phyloP scores from a whole-genome alignment of 2,113 vertebrate genomes.

The Cyprinodon variegatus region DNA sequence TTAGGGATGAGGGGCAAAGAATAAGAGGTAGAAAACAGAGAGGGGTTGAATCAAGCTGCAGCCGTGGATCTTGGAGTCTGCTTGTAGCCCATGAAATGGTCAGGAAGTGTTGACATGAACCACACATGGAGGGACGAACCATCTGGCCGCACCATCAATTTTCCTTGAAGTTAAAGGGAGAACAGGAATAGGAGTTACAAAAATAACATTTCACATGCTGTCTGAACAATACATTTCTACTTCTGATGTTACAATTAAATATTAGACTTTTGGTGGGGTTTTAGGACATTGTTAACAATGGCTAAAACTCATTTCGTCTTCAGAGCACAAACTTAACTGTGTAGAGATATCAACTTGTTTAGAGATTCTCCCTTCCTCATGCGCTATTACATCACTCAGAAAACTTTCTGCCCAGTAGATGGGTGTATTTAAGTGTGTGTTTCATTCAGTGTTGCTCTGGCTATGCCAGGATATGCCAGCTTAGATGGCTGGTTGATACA shows the following conservation, averaged over 20 bases:
- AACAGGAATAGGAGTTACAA: slow-evolving; percentile 1
- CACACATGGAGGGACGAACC: slow-evolving; percentile 74
- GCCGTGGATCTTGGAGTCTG: slow-evolving; percentile 56
- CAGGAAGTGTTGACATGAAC: slow-evolving; percentile 69
- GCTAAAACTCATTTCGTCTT: slow-evolving; percentile 58
- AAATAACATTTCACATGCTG: slow-evolving; percentile 5
- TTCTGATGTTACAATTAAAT: slow-evolving; percentile 17
- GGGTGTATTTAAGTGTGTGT: slow-evolving; percentile 26
- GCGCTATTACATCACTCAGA: slow-evolving; percentile 29
- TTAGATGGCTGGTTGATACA: slow-evolving; percentile 80
- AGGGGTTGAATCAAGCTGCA: slow-evolving; percentile 43
- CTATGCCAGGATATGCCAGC: slow-evolving; percentile 69
- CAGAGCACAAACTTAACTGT: slow-evolving; percentile 52
- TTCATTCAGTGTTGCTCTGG: slow-evolving; percentile 52
- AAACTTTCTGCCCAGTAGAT: slow-evolving; percentile 45
- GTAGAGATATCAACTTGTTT: slow-evolving; percentile 61
- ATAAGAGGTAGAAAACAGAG: slow-evolving; percentile 20
- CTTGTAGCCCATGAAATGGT: slow-evolving; percentile 80
- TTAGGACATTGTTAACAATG: slow-evolving; percentile 60
- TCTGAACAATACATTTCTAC: slow-evolving; percentile 23
- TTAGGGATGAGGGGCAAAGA: slow-evolving; percentile 53
- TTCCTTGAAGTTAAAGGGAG: slow-evolving; percentile 73
- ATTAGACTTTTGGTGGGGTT: slow-evolving; percentile 41
- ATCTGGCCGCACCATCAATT: slow-evolving; percentile 71
- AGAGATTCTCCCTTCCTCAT: slow-evolving; percentile 38